Conservation (phyloP, 2,797 vertebrate genomes). For the Nyctibius grandis region DNA sequence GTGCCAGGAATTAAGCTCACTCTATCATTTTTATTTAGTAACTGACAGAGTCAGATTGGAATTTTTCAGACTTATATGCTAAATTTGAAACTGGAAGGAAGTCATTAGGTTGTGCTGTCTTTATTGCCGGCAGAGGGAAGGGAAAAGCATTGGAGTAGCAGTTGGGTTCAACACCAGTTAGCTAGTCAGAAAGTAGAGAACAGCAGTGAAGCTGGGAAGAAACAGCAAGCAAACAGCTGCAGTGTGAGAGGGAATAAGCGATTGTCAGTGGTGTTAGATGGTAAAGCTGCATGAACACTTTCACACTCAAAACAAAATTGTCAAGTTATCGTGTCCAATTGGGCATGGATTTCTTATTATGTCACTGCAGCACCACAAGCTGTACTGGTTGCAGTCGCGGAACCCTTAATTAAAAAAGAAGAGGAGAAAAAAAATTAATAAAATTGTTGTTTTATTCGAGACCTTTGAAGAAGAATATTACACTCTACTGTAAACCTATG, state of each 20-base stretch:
- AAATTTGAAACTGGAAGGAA: slow-evolving; percentile 1
- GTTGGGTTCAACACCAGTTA: slow-evolving; percentile 47
- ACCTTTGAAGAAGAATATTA: neutral
- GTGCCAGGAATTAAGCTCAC: neutral
- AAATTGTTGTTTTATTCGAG: neutral
- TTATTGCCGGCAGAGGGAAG: neutral
- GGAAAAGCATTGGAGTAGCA: slow-evolving; percentile 7
- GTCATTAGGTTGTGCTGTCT: neutral
- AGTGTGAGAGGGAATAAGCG: slow-evolving; percentile 35
- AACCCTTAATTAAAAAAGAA: slow-evolving; percentile 20
- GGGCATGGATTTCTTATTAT: slow-evolving; percentile 53
- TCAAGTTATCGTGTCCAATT: slow-evolving; percentile 5
- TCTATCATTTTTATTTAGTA: neutral
- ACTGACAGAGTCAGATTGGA: neutral
- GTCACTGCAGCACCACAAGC: slow-evolving; percentile 23
- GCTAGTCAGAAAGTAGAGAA: slow-evolving; percentile 50
- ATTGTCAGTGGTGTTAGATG: slow-evolving; percentile 39
- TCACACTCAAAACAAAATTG: slow-evolving; percentile 36
- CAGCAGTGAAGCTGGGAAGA: slow-evolving; percentile 38
- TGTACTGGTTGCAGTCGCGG: slow-evolving; percentile 14
- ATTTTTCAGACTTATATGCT: neutral
- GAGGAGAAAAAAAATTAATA: neutral
- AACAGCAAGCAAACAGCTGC: slow-evolving; percentile 42
- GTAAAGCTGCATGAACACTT: neutral
- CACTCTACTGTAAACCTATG: neutral